phyloP scores from a whole-genome alignment of 2,797 vertebrate genomes.

The Myotis findleyi region DNA sequence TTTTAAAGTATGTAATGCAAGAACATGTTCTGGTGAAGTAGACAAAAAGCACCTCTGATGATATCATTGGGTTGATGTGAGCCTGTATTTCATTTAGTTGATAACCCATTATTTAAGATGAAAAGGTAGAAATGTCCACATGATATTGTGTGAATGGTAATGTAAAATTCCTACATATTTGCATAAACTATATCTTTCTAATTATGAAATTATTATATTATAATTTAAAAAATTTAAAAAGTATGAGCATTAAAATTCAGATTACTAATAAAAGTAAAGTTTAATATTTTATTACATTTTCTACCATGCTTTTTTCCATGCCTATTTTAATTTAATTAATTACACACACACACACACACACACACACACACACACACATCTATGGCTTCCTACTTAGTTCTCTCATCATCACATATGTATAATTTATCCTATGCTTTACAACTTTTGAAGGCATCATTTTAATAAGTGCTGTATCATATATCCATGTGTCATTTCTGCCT shows the following conservation, averaged over 20 bases:
- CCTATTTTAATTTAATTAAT: conserved; percentile 22
- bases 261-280: neutral
- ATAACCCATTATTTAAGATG: neutral
- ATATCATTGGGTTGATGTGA: neutral
- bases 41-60: neutral
- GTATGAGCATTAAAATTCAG: neutral
- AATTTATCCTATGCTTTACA: conserved; percentile 12
- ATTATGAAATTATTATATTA: conserved; percentile 26
- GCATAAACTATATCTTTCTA: neutral
- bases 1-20: neutral
- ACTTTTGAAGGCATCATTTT: neutral
- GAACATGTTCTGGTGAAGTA: neutral
- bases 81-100: neutral
- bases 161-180: neutral
- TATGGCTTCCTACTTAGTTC: neutral
- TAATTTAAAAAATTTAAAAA: neutral
- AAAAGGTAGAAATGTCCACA: neutral
- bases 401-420: neutral
- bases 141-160: neutral
- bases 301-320: neutral
- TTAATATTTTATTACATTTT: neutral
- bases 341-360: neutral
- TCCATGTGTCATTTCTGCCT: neutral
- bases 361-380: neutral
- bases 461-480: neutral